Evolutionary conservation across 2,113 vertebrate species (phyloP), one percentile per base, ranked within the genome.

Genomic region (Gallinago undulata): DNA sequence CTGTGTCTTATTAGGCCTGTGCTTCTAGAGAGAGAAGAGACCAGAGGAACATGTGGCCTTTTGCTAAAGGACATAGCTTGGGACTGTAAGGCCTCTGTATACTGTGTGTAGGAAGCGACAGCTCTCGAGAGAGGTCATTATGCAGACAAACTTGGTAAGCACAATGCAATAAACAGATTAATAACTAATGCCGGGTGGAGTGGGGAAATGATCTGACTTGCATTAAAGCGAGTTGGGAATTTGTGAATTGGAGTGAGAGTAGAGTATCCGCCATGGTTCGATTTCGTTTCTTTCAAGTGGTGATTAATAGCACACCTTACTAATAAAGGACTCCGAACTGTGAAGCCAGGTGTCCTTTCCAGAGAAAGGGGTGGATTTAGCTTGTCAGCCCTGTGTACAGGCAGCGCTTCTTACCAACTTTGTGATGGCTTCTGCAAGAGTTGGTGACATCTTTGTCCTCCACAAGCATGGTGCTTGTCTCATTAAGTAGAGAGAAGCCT

Each of bases 81-180:
- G 76, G 62, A n/a, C 21, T 56, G 10, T 35, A 17, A 82, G n/a
- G 39, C 57, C 63, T 64, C 10, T 72, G 7, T 53, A 18, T 79
- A 64, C 75, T 74, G 90, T 37, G 1, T 35, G 70, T 43, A 53
- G 84, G 74, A 62, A 50, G 13, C 31, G 28, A 68, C 79, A 56
- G 35, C 60, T 78, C 50, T 59, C 23, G 53, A 25, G 63, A 59
- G 43, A 77, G 53, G 75, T 88, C 59, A 30, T 12, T 35, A 55
- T 60, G 72, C 76, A 63, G 60, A 70, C 60, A 50, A 69, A 41
- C 76, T 79, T 82, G 35, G 35, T 93, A 69, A 87, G 69, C 90
- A 67, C 37, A n/a, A 6, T 55, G 30, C 74, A 50, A 64, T 91
- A 74, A 91, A 81, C 75, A 81, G 64, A 80, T 90, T 80, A 80